Evolutionary conservation across 2,888 invertebrate genomes (phyloP), one percentile per base, ranked within the genome.

Genomic region (Bellardia bayeri): DNA sequence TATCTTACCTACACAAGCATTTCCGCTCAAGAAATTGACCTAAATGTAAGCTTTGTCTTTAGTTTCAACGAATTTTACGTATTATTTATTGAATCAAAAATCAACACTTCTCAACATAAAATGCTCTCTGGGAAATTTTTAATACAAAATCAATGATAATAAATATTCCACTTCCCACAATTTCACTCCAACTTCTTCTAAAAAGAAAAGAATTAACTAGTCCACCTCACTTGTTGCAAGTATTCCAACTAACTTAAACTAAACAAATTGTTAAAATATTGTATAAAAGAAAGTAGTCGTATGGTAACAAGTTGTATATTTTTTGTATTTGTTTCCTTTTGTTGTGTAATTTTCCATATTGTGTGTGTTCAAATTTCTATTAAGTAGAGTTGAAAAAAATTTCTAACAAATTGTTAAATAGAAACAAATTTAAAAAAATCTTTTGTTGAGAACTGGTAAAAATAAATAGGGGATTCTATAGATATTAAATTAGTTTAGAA

Each of bases 101-200:
- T 23, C 23, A 23, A 23, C 37, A 51, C n/a, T 4, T 6, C 14
- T 4, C 6, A 3, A 37, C 37, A 37, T 37, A 56, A 56, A 56
- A 7, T 23, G 16, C 23, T 56, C 13, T 8, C 23, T 56, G 16
- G 56, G 51, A 51, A 51, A 9, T 23, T 56, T 56, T 16, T 8
- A 56, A 56, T 23, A 56, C 56, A 2, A 56, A 56, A 56, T 56
- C 56, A 23, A 56, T 23, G 56, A 23, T 13, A 16, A 56, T 56
- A 56, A 56, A 56, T 56, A 56, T 56, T 56, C 2, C 9, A 56
- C 56, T 56, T 56, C 56, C 56, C 56, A 56, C 56, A 56, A 56
- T 56, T 23, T 56, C 16, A 56, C 23, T 23, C 2, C 9, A 56
- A 23, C 23, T 3, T 16, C 16, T 23, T 56, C 23, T 16, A 8